Percentiles rank a stretch among this genome's conserved stretches.
phyloP scores from a whole-genome alignment of 2,113 vertebrate species.

The Peromyscus polionotus region DNA sequence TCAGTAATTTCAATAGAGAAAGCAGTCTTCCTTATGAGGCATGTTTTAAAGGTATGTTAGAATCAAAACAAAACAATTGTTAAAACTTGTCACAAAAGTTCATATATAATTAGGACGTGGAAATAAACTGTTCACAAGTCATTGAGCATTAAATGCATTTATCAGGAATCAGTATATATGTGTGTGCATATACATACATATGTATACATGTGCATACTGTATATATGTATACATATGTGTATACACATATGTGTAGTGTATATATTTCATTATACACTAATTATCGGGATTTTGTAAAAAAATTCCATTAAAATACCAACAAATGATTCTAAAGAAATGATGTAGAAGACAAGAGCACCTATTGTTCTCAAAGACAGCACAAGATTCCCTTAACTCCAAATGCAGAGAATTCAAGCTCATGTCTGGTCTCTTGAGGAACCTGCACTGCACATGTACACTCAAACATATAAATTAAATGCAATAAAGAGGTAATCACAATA shows the following conservation, averaged over 20 bases:
- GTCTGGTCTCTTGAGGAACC: no score
- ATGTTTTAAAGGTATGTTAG: not conserved
- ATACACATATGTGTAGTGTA: no score
- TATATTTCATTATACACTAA: not conserved
- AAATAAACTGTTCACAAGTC: not conserved
- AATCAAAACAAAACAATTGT: not conserved
- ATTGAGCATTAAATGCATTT: not conserved
- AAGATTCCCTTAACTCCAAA: not conserved
- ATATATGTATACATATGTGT: not conserved
- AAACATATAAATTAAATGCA: no score
- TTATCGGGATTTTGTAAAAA: not conserved
- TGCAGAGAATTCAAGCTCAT: no score
- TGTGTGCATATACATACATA: not conserved
- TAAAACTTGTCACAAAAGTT: not conserved
- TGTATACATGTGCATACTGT: not conserved
- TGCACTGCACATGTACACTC: no score
- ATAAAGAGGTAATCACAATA: not conserved
- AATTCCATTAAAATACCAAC: not conserved
- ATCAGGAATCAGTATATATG: not conserved
- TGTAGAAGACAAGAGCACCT: not conserved
- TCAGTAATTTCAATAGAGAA: constrained; percentile 18
- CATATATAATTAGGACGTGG: not conserved
- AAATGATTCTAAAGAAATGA: not conserved
- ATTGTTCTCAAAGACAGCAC: no score
- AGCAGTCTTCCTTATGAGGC: not conserved